phyloP scores from a whole-genome alignment of 2,888 invertebrate species.

The Neoitamus cyanurus region DNA sequence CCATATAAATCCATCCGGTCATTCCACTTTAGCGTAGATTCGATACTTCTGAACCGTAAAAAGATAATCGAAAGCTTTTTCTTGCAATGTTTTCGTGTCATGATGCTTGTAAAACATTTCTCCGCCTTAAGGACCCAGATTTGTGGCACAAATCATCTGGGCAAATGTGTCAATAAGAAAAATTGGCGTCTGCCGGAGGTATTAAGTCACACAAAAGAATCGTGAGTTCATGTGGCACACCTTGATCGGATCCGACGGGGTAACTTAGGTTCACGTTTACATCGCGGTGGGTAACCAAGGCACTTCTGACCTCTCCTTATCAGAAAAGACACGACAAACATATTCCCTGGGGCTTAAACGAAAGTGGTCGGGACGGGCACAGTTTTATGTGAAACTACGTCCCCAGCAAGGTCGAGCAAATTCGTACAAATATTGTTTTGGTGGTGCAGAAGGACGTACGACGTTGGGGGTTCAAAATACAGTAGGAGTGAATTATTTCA shows the following conservation, averaged over 20 bases:
- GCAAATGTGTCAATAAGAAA: constrained; percentile 22
- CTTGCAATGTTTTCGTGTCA: neutral
- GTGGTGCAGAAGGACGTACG: neutral
- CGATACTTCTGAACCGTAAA: neutral
- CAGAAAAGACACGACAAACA: neutral
- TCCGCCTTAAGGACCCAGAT: neutral
- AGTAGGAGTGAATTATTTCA: constrained; percentile 24
- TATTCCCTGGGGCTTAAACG: neutral
- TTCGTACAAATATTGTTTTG: neutral
- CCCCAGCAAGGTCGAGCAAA: neutral
- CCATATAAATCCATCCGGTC: constrained; percentile 22
- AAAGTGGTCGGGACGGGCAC: neutral
- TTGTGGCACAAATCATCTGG: neutral
- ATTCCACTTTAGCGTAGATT: neutral
- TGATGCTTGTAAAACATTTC: constrained; percentile 1
- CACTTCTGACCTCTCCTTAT: neutral
- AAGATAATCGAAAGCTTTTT: constrained; percentile 25
- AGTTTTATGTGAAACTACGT: neutral
- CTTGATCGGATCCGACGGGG: neutral
- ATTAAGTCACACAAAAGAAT: constrained; percentile 27
- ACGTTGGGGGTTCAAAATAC: neutral
- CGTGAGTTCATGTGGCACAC: neutral
- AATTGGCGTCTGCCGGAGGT: neutral
- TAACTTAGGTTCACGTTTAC: neutral
- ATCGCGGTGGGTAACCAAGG: neutral